Percentiles rank a stretch among this genome's conserved stretches.
Conservation (phyloP, 92 coral and sea anemone species). For the Heliopora coerulea region DNA sequence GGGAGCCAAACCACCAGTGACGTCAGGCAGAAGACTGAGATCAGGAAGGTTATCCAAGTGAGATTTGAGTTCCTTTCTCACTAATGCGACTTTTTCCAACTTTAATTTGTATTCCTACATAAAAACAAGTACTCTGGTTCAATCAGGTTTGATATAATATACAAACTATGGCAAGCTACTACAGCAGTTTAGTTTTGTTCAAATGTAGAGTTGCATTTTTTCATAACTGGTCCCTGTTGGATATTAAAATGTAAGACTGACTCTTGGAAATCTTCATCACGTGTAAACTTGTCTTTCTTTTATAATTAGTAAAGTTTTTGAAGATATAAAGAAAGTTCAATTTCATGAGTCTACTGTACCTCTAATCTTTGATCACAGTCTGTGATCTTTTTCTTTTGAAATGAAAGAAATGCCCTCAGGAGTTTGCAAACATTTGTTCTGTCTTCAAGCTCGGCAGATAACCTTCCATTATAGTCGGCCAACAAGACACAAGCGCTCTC, state of each 20-base stretch:
- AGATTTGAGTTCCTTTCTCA: constrained; percentile 91
- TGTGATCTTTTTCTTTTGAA: constrained; percentile 80
- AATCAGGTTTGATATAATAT: too few species aligned
- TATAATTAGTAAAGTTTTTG: too few species aligned
- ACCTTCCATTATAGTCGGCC: constrained; percentile 96
- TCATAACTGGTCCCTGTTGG: too few species aligned
- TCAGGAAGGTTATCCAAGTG: constrained; percentile 96
- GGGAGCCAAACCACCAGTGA: constrained; percentile 91
- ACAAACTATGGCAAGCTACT: too few species aligned
- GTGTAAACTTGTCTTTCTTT: too few species aligned
- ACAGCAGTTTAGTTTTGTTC: too few species aligned
- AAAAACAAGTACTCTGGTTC: neutral
- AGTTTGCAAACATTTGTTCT: constrained; percentile 82
- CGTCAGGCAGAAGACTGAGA: constrained; percentile 88
- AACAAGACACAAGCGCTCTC: constrained; percentile 92
- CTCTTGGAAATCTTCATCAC: too few species aligned
- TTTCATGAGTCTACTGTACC: too few species aligned
- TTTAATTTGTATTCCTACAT: constrained; percentile 86
- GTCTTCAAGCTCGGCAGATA: constrained; percentile 95
- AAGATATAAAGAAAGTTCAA: too few species aligned
- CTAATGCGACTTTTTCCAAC: constrained; percentile 87
- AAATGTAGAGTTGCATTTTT: too few species aligned
- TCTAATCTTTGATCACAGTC: constrained; percentile 93
- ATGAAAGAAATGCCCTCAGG: constrained; percentile 75
- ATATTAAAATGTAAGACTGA: too few species aligned